Conservation (phyloP, 1,140 invertebrate genomes). For the Pseudomyrmex flavicornis region DNA sequence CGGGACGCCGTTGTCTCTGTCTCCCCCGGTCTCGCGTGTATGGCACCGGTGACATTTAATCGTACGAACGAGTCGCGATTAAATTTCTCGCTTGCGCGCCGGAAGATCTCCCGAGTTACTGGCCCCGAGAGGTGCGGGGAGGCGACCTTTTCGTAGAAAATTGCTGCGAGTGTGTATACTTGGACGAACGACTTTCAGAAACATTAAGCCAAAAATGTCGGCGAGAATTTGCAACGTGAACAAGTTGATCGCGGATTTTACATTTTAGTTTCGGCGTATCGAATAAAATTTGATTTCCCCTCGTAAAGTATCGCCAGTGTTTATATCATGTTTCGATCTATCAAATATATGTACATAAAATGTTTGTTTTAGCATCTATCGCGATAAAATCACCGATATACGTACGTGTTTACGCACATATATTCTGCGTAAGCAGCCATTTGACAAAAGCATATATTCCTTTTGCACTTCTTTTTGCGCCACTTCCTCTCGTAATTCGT, state of each 20-base stretch:
- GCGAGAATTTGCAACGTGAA: not conserved
- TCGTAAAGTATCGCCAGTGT: no score
- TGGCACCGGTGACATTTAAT: slow-evolving; percentile 63
- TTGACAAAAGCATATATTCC: not conserved
- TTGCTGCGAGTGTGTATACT: slow-evolving; percentile 35
- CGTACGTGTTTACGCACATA: not conserved
- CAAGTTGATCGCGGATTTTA: not conserved
- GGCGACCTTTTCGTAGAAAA: slow-evolving; percentile 37
- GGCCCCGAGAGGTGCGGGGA: slow-evolving; percentile 18
- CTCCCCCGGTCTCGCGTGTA: slow-evolving; percentile 58
- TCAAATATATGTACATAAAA: no score
- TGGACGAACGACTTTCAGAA: slow-evolving; percentile 32
- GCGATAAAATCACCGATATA: not conserved
- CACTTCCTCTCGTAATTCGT: not conserved
- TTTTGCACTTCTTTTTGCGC: not conserved
- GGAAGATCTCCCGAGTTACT: slow-evolving; percentile 42
- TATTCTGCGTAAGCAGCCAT: not conserved
- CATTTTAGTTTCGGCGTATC: not conserved
- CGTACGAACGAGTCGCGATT: slow-evolving; percentile 64
- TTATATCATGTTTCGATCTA: no score
- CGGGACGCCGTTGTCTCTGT: slow-evolving; percentile 8
- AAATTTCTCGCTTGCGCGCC: slow-evolving; percentile 56
- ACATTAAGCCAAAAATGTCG: slow-evolving; percentile 41
- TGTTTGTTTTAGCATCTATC: no score
- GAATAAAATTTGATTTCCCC: not conserved